These are phyloP conservation scores for Pachyramphus minor DNA, from an alignment of 2,113 vertebrate genomes.

Conservation along the genomic window DNA sequence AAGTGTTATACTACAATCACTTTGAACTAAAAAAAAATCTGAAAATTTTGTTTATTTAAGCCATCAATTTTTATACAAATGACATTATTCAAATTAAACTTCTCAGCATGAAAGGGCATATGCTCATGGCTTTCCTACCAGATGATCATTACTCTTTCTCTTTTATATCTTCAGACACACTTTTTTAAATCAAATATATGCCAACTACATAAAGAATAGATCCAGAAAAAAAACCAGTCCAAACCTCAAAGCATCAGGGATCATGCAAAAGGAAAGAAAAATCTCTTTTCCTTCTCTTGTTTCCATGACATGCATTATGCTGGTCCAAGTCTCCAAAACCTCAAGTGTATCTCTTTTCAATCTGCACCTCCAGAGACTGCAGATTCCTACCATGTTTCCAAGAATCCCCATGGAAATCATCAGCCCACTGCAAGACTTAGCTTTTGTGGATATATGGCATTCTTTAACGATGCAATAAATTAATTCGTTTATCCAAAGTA, in stretches of 20 bases:
- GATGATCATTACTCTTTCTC: neutral
- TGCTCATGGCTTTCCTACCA: neutral
- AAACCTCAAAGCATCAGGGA: slow-evolving; percentile 25
- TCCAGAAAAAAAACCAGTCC: neutral
- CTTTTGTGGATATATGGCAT: neutral
- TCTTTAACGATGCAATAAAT: neutral
- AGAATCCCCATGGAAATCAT: neutral
- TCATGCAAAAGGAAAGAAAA: neutral
- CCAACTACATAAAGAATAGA: neutral
- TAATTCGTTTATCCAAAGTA: neutral
- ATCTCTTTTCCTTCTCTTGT: neutral
- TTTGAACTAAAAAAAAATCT: neutral
- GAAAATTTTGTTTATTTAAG: neutral
- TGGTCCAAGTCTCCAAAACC: neutral
- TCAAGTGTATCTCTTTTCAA: neutral
- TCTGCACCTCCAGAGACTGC: neutral
- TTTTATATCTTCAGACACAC: neutral
- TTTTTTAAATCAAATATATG: neutral
- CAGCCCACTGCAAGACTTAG: neutral
- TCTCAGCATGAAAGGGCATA: neutral
- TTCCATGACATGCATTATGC: neutral
- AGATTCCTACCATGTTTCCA: neutral
- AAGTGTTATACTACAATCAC: neutral
- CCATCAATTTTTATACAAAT: neutral
- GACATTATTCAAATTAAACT: neutral